Percentiles rank a stretch among this genome's conserved stretches.
These are phyloP conservation scores for Echinarachnius parma DNA, from an alignment of 53 echinoderm and acorn worm species.

Conservation along the genomic window DNA sequence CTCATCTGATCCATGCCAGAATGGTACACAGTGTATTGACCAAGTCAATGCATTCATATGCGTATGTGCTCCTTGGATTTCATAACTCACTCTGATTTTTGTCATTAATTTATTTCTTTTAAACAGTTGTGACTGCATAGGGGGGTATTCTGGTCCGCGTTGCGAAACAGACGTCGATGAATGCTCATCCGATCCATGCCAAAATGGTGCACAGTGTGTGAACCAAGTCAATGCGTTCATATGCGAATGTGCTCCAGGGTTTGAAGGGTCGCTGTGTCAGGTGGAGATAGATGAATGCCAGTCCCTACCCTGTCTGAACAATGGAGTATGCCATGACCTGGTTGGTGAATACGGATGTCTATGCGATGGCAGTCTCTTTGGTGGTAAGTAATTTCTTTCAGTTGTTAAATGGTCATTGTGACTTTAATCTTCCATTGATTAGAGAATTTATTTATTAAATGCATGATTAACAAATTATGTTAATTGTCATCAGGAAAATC, in stretches of 20 bases:
- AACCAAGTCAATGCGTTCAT: slow-evolving; percentile 20
- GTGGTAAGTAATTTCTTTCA: too few species aligned
- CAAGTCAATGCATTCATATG: too few species aligned
- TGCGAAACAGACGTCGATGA: slow-evolving; percentile 63
- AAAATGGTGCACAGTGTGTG: slow-evolving; percentile 22
- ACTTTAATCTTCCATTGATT: too few species aligned
- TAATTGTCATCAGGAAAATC: too few species aligned
- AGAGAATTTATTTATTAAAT: too few species aligned
- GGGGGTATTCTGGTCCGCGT: slow-evolving; percentile 41
- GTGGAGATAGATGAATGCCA: slow-evolving; percentile 26
- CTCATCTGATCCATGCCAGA: slow-evolving; percentile 5
- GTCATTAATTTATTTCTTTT: too few species aligned
- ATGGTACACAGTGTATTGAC: slow-evolving; percentile 23
- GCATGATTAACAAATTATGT: too few species aligned
- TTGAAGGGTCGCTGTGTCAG: slow-evolving; percentile 40
- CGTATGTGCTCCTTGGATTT: too few species aligned
- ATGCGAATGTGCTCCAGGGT: slow-evolving; percentile 46
- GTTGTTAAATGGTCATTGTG: too few species aligned
- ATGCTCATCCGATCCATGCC: slow-evolving; percentile 42
- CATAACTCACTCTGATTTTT: too few species aligned
- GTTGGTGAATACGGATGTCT: slow-evolving; percentile 45
- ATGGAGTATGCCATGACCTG: slow-evolving; percentile 5
- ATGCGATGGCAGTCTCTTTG: slow-evolving; percentile 38
- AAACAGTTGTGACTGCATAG: too few species aligned
- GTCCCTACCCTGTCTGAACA: slow-evolving; percentile 21